phyloP scores from a whole-genome alignment of 2,113 vertebrate species.

The Esox niger region DNA sequence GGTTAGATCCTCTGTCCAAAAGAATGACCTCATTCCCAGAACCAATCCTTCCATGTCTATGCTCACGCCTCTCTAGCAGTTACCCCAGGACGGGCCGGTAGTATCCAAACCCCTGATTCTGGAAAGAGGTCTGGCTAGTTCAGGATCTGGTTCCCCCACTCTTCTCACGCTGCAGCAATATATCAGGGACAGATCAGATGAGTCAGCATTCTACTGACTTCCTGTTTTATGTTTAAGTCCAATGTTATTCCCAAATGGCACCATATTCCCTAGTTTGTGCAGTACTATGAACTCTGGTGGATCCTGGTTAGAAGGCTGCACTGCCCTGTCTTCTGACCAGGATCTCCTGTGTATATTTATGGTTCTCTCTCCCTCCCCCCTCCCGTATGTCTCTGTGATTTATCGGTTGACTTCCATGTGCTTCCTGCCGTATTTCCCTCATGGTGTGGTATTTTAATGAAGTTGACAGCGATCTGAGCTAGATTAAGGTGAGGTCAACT shows the following conservation, averaged over 20 bases:
- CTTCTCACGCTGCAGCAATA: slow-evolving; percentile 38
- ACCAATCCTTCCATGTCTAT: too few relatives aligned
- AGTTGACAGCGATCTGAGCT: slow-evolving; percentile 13
- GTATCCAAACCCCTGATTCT: slow-evolving; percentile 37
- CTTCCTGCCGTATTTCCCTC: too few relatives aligned
- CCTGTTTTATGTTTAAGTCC: slow-evolving; percentile 45
- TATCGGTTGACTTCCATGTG: too few relatives aligned
- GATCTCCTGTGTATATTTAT: too few relatives aligned
- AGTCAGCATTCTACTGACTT: slow-evolving; percentile 10
- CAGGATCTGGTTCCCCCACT: slow-evolving; percentile 23
- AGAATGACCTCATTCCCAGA: too few relatives aligned
- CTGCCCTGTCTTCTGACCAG: too few relatives aligned
- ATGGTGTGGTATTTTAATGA: background rate
- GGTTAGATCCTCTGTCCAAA: too few relatives aligned
- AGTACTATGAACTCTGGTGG: too few relatives aligned
- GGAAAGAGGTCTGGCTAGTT: slow-evolving; percentile 35
- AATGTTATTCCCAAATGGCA: background rate
- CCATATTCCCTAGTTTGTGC: too few relatives aligned
- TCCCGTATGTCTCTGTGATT: too few relatives aligned
- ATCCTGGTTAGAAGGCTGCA: too few relatives aligned
- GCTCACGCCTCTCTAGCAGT: slow-evolving; percentile 35
- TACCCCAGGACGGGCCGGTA: slow-evolving; percentile 33
- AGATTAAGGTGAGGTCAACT: background rate
- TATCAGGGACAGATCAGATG: slow-evolving; percentile 38
- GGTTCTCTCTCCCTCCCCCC: too few relatives aligned